Evolutionary conservation across 2,113 vertebrate species (phyloP), one percentile per base, ranked within the genome.

Genomic region (Stictonetta naevosa): DNA sequence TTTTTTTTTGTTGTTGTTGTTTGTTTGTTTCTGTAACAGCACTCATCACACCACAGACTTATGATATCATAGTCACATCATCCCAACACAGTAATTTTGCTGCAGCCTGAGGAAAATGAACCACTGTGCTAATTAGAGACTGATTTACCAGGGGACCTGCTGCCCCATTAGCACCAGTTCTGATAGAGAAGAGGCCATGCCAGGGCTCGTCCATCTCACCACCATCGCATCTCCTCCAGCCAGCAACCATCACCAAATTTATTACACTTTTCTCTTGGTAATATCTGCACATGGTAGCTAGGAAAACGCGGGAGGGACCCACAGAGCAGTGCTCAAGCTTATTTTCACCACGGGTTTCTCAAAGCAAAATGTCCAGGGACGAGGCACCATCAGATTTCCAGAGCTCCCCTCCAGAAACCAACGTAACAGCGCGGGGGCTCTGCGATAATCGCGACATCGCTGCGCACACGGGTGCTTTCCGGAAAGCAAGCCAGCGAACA

Each of bases 61-160:
- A 58, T 93, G 91, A 83, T 83, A 93, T 78, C 95, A 92, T 12
- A 67, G 20, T 67, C 91, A 72, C 60, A 92, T 91, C 83, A 94
- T 40, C 69, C 66, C 80, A 78, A 75, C 16, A 81, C 40, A 69
- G 64, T 25, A 48, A 95, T 93, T 86, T 80, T 63, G 59, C 78
- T 50, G 62, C 11, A 66, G 59, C 56, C 56, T 72, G 60, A 86
- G 68, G 60, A 74, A 94, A 95, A 77, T 3, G 55, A 93, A 67
- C 44, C 73, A 68, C 74, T 31, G 58, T 28, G 81, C 74, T 91
- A 88, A 94, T 83, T 63, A 90, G 31, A 62, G 62, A 58, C 81
- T 88, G 77, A 89, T 15, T 59, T 50, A 82, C 18, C 58, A 60
- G 22, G 55, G 40, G 89, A 93, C 33, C 64, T 82, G 68, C 64